Percentiles rank a stretch among this genome's conserved stretches.
Evolutionary conservation across 2,888 invertebrate species (phyloP).

Genomic region (Phania funesta): DNA sequence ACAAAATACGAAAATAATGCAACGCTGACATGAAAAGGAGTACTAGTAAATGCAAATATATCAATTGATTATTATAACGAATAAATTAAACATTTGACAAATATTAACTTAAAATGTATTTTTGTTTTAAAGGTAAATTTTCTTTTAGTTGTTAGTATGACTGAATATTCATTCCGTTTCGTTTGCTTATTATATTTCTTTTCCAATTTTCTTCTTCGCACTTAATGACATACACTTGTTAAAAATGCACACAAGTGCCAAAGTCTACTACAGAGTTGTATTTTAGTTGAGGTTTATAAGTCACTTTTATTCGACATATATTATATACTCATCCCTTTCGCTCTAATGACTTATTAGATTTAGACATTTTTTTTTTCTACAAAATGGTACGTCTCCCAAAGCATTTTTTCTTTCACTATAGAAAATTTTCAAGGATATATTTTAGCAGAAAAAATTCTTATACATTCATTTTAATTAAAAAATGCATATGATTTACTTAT

Average conservation of each 20-base stretch:
- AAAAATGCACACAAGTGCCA: constrained; percentile 61
- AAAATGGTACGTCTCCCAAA: constrained; percentile 32
- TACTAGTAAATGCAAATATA: background rate
- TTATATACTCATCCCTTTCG: constrained; percentile 28
- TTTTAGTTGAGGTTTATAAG: constrained; percentile 53
- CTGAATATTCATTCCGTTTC: background rate
- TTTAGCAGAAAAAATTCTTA: constrained; percentile 58
- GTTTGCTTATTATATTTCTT: constrained; percentile 4
- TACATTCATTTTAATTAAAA: constrained; percentile 52
- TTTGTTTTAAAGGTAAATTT: background rate
- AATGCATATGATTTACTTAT: constrained; percentile 11
- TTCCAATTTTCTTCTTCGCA: constrained; percentile 19
- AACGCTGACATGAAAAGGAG: constrained; percentile 32
- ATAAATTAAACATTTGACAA: too few species aligned
- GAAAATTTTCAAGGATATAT: constrained; percentile 64
- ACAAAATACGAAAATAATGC: constrained; percentile 12
- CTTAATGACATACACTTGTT: constrained; percentile 64
- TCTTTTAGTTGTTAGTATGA: background rate
- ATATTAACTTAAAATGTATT: background rate
- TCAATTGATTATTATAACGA: background rate
- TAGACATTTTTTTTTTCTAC: constrained; percentile 21
- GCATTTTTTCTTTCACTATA: constrained; percentile 56
- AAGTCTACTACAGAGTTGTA: constrained; percentile 63
- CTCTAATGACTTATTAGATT: background rate
- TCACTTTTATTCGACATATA: background rate